Base-by-base conservation (phyloP, 1,140 invertebrate species). In the Halesus radiatus region DNA sequence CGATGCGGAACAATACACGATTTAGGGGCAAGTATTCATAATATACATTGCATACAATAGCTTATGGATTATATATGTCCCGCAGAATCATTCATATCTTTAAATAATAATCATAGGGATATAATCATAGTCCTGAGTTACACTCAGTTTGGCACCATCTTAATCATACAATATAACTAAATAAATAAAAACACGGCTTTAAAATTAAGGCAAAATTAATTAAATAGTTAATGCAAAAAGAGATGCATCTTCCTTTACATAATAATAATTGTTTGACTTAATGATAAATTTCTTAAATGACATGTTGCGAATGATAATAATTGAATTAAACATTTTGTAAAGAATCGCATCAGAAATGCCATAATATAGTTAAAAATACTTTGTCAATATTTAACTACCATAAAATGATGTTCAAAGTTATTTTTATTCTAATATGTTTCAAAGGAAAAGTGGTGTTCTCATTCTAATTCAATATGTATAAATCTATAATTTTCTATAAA, bases 401-500 rank as follows among this genome's bases (percentile, higher is more conserved):
- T 76, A 76, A 76, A 76, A 76, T 76, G 68, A 72, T 72, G 68
- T 56, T 75, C 32, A 58, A 75, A 75, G 54, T 32, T 75, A 56
- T 75, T 56, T 75, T 56, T 29, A 54, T n/a, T 70, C n/a, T 26
- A 62, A 76, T 62, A 58, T 78, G 60, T 78, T 62, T 66, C 37
- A 64, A 66, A 80, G 70, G 75, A 83, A 83, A 78, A 80, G 73
- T 83, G 82, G 82, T 83, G 82, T 83, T 83, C 79, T 78, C 62
- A 53, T 68, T 78, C 58, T 81, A 79, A 77, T 76, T 70, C 66
- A 80, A 80, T 83, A 78, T 74, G 70, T 79, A 83, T 80, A 80
- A 79, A 83, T 81, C 76, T 80, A 83, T 80, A 82, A 79, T 83
- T 83, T 76, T 80, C 82, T 80, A 83, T 78, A 74, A 81, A 80